Percentiles rank a stretch among this genome's conserved stretches.
Conservation (phyloP, 2,797 vertebrate genomes). For the Microctenopoma steveboyesi region DNA sequence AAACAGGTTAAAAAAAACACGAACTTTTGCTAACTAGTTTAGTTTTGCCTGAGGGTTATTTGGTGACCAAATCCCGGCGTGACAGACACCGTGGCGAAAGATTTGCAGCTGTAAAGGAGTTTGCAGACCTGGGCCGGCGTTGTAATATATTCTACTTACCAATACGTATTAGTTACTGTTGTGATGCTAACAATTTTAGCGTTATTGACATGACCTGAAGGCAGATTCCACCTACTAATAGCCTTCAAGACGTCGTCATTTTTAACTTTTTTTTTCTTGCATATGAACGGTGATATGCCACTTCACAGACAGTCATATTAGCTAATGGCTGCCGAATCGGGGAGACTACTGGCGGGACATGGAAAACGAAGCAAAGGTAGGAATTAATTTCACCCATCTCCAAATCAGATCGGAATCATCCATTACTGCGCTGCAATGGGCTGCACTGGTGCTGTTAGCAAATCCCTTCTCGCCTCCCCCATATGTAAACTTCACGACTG, state of each 20-base stretch:
- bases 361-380: conserved; percentile 89
- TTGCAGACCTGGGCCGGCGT: conserved; percentile 77
- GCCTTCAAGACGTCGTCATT: conserved; percentile 81
- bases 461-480: conserved; percentile 73
- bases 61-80: conserved; percentile 84
- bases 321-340: conserved; percentile 89
- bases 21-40: conserved; percentile 37
- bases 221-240: conserved; percentile 71
- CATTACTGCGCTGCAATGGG: conserved; percentile 82
- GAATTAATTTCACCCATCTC: conserved; percentile 84
- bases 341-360: conserved; percentile 89
- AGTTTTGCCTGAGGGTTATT: conserved; percentile 65
- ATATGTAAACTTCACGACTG: conserved; percentile 81
- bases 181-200: conserved; percentile 44
- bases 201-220: conserved; percentile 73
- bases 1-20: conserved; percentile 30
- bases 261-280: conserved; percentile 84
- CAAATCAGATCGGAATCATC: conserved; percentile 83
- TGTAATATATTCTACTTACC: conserved; percentile 26
- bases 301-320: conserved; percentile 86
- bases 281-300: conserved; percentile 87
- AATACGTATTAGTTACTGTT: conserved; percentile 46
- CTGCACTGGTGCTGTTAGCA: conserved; percentile 81
- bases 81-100: conserved; percentile 77
- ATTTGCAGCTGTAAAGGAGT: conserved; percentile 74